Evolutionary conservation across 2,888 invertebrate genomes (phyloP), one percentile per base, ranked within the genome.

Genomic region (Mesodorylaimus sp.): DNA sequence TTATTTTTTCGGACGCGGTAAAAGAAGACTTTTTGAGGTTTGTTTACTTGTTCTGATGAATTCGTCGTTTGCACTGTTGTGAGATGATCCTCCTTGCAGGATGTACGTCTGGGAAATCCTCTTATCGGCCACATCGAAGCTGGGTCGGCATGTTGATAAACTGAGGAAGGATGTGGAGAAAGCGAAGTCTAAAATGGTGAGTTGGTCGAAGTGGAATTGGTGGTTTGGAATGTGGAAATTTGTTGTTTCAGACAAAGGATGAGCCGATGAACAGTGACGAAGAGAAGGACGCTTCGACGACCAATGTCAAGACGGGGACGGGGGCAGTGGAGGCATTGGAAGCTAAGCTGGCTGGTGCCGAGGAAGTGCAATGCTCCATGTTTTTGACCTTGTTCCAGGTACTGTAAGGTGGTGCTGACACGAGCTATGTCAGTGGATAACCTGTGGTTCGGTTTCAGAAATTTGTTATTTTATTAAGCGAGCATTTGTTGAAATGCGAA

Each of bases 1-100:
- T 93, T 93, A 80, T 93, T 55, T 95, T 95, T 72, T 85, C 88
- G 3, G 83, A 84, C 69, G 84, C 85, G 67, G 89, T 93, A 88
- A 76, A 78, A 21, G 73, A 77, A 0, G 85, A 82, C 69, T 91
- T 93, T 68, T 89, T 89, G 0, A 76, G 76, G 77, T 77, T 63
- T 61, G 66, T 61, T 28, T n/a, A n/a, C n/a, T 10, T 26, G 26
- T 39, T 3, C 29, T 16, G 21, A 32, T 10, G 3, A 13, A 7
- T 10, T 13, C 2, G 49, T 23, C 21, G 7, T 27, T 19, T 23
- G 2, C 37, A 37, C 36, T 2, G 13, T 3, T 13, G 36, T n/a
- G n/a, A n/a, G n/a, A n/a, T n/a, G n/a, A n/a, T n/a, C n/a, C n/a
- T 25, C 10, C 25, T 53, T 56, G 16, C 59, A 86, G 87, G 69